Percentiles rank a stretch among this genome's conserved stretches.
phyloP scores from a whole-genome alignment of 2,113 vertebrate species.

The Strix uralensis region DNA sequence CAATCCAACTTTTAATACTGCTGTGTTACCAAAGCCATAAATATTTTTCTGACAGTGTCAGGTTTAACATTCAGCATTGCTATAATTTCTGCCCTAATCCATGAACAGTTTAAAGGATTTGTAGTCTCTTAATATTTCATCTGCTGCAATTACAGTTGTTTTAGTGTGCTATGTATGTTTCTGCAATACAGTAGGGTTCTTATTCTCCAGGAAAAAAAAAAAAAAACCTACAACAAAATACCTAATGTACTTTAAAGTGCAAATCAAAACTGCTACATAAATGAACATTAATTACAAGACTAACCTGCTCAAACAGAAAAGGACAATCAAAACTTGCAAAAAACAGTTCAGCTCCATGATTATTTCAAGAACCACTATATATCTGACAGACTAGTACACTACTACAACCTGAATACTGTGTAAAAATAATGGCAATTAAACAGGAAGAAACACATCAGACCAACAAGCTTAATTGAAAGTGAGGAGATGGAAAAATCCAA shows the following conservation, averaged over 20 bases:
- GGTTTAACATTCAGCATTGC: neutral
- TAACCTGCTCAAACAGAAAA: slow-evolving; percentile 52
- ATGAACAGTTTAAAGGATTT: slow-evolving; percentile 11
- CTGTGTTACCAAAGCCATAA: neutral
- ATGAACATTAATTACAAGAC: slow-evolving; percentile 58
- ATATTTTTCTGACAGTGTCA: slow-evolving; percentile 17
- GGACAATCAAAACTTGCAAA: slow-evolving; percentile 54
- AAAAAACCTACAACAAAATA: neutral
- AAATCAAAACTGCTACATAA: slow-evolving; percentile 48
- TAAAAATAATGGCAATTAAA: slow-evolving; percentile 67
- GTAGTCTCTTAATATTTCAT: slow-evolving; percentile 6
- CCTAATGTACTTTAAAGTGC: neutral
- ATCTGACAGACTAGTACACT: slow-evolving; percentile 24
- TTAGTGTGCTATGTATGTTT: neutral
- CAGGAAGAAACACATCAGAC: slow-evolving; percentile 66
- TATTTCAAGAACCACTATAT: slow-evolving; percentile 62
- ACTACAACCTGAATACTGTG: slow-evolving; percentile 30
- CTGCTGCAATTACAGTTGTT: neutral
- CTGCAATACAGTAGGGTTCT: neutral
- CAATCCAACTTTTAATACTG: slow-evolving; percentile 22
- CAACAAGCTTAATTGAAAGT: slow-evolving; percentile 78
- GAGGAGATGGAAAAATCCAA: slow-evolving; percentile 80
- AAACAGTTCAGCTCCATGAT: slow-evolving; percentile 40
- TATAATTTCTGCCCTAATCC: slow-evolving; percentile 20
- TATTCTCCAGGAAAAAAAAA: neutral